phyloP scores from a whole-genome alignment of 2,113 vertebrate species.

The Lota lota region DNA sequence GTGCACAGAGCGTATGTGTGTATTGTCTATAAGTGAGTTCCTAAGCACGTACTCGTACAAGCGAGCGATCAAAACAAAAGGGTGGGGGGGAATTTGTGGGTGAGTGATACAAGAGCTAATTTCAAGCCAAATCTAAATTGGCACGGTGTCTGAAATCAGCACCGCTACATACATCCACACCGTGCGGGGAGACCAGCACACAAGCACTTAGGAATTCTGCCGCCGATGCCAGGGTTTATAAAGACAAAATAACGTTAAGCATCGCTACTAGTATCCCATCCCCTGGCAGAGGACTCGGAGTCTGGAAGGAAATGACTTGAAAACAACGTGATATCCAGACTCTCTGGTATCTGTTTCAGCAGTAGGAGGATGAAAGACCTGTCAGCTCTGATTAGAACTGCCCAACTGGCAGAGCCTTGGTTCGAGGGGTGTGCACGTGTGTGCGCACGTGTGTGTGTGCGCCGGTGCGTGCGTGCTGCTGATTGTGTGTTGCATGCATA shows the following conservation, averaged over 20 bases:
- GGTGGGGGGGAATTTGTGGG: slow-evolving; percentile 24
- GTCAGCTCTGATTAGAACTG: slow-evolving; percentile 47
- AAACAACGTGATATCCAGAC: slow-evolving; percentile 5
- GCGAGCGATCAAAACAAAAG: slow-evolving; percentile 28
- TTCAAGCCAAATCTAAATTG: slow-evolving; percentile 36
- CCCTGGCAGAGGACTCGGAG: neutral
- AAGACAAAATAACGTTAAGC: slow-evolving; percentile 17
- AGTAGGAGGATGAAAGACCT: slow-evolving; percentile 64
- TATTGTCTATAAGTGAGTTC: slow-evolving; percentile 4
- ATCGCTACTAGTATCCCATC: neutral
- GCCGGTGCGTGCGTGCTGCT: slow-evolving; percentile 22
- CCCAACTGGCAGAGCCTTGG: slow-evolving; percentile 38
- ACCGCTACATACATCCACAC: slow-evolving; percentile 28
- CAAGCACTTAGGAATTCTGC: slow-evolving; percentile 1
- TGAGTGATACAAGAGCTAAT: slow-evolving; percentile 42
- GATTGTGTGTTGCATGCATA: neutral
- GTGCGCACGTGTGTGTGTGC: slow-evolving; percentile 31
- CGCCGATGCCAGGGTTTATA: slow-evolving; percentile 23
- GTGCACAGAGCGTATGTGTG: slow-evolving; percentile 3
- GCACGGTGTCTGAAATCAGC: slow-evolving; percentile 29
- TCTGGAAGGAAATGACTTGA: too few relatives aligned
- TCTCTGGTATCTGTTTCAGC: slow-evolving; percentile 39
- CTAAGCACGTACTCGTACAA: too few relatives aligned
- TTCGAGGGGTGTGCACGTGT: slow-evolving; percentile 3
- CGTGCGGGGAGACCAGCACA: neutral